Evolutionary conservation across 2,797 vertebrate species (phyloP), one percentile per base, ranked within the genome.

Genomic region (Clarias fuscus): DNA sequence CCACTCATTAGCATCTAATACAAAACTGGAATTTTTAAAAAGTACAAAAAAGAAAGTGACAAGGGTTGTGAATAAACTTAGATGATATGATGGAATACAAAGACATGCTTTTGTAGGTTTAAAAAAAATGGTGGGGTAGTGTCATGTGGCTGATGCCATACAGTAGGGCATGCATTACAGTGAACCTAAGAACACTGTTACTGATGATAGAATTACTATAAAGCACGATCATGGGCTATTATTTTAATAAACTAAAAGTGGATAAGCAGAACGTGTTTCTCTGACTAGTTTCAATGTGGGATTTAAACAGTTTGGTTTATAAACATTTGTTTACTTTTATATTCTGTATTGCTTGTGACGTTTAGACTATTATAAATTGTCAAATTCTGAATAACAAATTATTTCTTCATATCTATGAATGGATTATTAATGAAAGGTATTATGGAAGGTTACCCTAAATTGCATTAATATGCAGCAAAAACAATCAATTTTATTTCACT

Each of bases 401-500:
- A 53, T 65, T 65, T 65, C 1, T 27, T 18, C 24, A 48, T 81
- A 48, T 7, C 17, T 67, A 67, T 67, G n/a, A 82, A 82, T 67
- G 43, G 67, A 53, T 8, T 27, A 81, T 11, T 81, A 67, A 67
- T 67, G 79, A 67, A 81, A 81, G 40, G 13, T 15, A 80, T 64
- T 64, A 65, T 48, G 7, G 4, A 43, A 7, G 65, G 17, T 67
- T 43, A 17, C 5, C 22, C 33, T 64, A 43, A 43, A 8, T 80
- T 78, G 43, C 59, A 80, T 80, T 64, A 80, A 79, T 64, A 80
- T 56, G 81, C 43, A 48, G 11, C 72, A 56, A 77, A 84, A 77
- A 53, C 43, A 73, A 33, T 27, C 13, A 18, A 33, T 80, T 81
- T 56, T 15, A 73, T 58, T 75, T 58, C 8, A 73, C 59, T 56